Conservation (phyloP, 1,140 invertebrate species). For the Drosophila melanica region DNA sequence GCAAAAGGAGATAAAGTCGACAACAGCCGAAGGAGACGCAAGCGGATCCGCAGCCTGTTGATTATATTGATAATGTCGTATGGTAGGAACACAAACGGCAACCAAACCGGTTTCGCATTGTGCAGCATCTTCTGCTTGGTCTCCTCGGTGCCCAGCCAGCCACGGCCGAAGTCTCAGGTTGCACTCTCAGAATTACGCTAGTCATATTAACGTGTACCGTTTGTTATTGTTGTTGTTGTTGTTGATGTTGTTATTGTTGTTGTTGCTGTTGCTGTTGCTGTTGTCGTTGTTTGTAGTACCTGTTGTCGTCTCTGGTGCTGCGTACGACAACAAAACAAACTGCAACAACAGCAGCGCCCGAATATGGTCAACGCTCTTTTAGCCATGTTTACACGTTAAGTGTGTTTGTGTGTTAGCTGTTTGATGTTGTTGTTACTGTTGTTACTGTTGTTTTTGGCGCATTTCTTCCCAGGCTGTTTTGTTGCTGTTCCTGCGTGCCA, state of each 20-base stretch:
- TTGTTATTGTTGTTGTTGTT: slow-evolving; percentile 37
- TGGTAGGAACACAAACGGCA: slow-evolving; percentile 32
- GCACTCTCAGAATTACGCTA: slow-evolving; percentile 51
- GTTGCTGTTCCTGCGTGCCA: slow-evolving; percentile 35
- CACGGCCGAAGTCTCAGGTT: slow-evolving; percentile 33
- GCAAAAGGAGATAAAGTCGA: background rate
- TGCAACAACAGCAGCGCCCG: slow-evolving; percentile 53
- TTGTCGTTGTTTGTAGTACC: slow-evolving; percentile 60
- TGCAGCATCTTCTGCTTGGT: slow-evolving; percentile 37
- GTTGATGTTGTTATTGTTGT: slow-evolving; percentile 27
- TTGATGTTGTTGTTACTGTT: slow-evolving; percentile 12
- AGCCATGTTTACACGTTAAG: slow-evolving; percentile 80
- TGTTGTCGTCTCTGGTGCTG: slow-evolving; percentile 48
- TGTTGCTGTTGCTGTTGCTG: slow-evolving; percentile 12
- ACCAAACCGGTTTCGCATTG: slow-evolving; percentile 53
- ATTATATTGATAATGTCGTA: slow-evolving; percentile 80
- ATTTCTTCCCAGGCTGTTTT: slow-evolving; percentile 68
- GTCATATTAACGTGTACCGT: slow-evolving; percentile 80
- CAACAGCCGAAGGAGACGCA: background rate
- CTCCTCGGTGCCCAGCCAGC: background rate
- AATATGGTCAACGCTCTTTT: slow-evolving; percentile 82
- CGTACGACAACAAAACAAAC: slow-evolving; percentile 52
- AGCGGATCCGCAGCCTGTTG: slow-evolving; percentile 49
- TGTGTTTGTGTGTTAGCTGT: slow-evolving; percentile 78
- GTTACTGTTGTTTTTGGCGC: slow-evolving; percentile 18